Conservation (phyloP, 1,140 invertebrate genomes). For the Wiebesia pumilae region DNA sequence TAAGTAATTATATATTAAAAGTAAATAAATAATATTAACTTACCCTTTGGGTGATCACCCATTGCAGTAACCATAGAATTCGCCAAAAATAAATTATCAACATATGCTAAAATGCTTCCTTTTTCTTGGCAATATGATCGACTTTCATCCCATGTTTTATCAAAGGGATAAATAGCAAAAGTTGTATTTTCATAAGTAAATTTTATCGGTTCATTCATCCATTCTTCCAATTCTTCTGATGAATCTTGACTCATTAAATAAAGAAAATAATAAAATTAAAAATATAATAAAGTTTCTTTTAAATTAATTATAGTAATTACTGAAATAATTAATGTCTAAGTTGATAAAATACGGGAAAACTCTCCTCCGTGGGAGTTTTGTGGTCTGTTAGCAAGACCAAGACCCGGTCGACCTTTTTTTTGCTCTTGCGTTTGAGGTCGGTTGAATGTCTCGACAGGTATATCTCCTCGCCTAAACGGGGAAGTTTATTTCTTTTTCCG, state of each 20-base stretch:
- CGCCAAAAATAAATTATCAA: slow-evolving; percentile 54
- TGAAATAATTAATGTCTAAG: too few species aligned
- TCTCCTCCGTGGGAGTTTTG: too few species aligned
- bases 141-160: slow-evolving; percentile 60
- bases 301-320: too few species aligned
- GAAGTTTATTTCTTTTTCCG: too few species aligned
- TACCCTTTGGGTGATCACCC: slow-evolving; percentile 62
- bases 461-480: too few species aligned
- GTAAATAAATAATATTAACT: slow-evolving; percentile 4
- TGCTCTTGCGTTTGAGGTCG: too few species aligned
- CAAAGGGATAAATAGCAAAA: slow-evolving; percentile 58
- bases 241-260: slow-evolving; percentile 54
- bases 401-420: too few species aligned
- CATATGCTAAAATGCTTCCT: slow-evolving; percentile 57
- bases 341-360: too few species aligned
- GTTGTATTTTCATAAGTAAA: slow-evolving; percentile 57
- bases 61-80: slow-evolving; percentile 60
- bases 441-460: too few species aligned
- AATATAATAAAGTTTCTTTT: not conserved
- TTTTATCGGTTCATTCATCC: slow-evolving; percentile 59
- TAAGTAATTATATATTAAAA: not conserved
- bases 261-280: not conserved
- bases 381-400: too few species aligned
- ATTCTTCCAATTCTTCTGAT: slow-evolving; percentile 58
- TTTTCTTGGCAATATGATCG: slow-evolving; percentile 54